Percentiles rank a stretch among this genome's conserved stretches.
Conservation (phyloP, 2,113 vertebrate genomes). For the Falco punctatus region DNA sequence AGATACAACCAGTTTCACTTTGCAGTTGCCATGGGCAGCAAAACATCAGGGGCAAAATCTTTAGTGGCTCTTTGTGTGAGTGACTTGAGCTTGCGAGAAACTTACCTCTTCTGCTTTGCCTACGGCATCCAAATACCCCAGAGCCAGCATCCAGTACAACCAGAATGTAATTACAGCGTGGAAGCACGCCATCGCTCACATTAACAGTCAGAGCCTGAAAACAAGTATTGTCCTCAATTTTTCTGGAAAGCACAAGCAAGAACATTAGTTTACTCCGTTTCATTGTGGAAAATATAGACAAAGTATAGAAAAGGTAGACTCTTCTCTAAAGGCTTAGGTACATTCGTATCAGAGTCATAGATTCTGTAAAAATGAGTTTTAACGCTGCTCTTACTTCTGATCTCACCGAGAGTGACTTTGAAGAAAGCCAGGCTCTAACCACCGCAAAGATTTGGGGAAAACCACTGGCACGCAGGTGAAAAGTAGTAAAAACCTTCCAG, state of each 20-base stretch:
- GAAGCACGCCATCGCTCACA: neutral
- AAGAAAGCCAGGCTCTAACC: neutral
- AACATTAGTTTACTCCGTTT: neutral
- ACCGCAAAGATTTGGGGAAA: neutral
- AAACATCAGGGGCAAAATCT: conserved; percentile 23
- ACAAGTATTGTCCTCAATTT: neutral
- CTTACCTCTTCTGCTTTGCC: conserved; percentile 27
- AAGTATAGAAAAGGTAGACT: neutral
- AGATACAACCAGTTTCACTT: neutral
- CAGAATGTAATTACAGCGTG: conserved; percentile 24
- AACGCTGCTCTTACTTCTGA: neutral
- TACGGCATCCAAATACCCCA: conserved; percentile 11
- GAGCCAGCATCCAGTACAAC: neutral
- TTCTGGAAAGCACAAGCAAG: neutral
- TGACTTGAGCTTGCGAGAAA: neutral
- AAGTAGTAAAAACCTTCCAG: neutral
- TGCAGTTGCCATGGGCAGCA: conserved; percentile 12
- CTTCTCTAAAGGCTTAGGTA: neutral
- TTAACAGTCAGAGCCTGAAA: neutral
- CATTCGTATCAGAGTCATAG: neutral
- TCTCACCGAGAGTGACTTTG: neutral
- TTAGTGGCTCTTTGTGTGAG: conserved; percentile 36
- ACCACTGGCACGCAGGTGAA: accelerated
- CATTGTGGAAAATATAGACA: neutral
- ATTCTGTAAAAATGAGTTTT: neutral